Percentiles rank a stretch among this genome's conserved stretches.
Evolutionary conservation across 1,140 invertebrate species (phyloP).

Genomic region (Stenopsyche tienmushanensis): DNA sequence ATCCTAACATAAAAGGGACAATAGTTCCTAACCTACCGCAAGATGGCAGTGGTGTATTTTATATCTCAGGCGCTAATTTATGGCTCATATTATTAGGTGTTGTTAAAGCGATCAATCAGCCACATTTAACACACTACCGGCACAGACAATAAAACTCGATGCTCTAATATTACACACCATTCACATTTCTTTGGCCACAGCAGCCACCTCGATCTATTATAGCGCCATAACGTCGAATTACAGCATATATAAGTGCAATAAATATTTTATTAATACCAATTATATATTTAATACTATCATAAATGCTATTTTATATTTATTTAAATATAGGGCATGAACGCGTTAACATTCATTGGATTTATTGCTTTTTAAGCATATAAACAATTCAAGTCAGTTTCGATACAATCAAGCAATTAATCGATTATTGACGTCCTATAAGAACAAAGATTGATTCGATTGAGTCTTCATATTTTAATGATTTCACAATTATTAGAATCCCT

Average conservation of each 20-base stretch:
- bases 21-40: neutral
- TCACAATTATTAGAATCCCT: too few relatives aligned
- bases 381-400: too few relatives aligned
- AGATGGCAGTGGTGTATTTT: neutral
- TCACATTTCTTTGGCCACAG: slow-evolving; percentile 4
- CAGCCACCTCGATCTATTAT: slow-evolving; percentile 20
- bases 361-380: slow-evolving; percentile 1
- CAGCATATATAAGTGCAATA: slow-evolving; percentile 16
- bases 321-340: slow-evolving; percentile 15
- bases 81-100: slow-evolving; percentile 10
- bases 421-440: too few relatives aligned
- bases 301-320: slow-evolving; percentile 18
- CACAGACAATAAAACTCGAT: slow-evolving; percentile 21
- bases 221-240: slow-evolving; percentile 14
- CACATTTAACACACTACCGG: slow-evolving; percentile 20
- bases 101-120: slow-evolving; percentile 17
- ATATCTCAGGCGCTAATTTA: slow-evolving; percentile 5
- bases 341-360: neutral
- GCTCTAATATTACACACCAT: slow-evolving; percentile 4
- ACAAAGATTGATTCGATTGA: too few relatives aligned
- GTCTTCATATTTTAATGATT: too few relatives aligned
- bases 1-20: neutral
- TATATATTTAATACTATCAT: slow-evolving; percentile 15
- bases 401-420: too few relatives aligned
- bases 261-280: slow-evolving; percentile 25